A percentile compares a stretch with the other conserved stretches of the same genome.
These are phyloP conservation scores for Apis cerana DNA, from an alignment of 1,140 invertebrate genomes.

Conservation along the genomic window DNA sequence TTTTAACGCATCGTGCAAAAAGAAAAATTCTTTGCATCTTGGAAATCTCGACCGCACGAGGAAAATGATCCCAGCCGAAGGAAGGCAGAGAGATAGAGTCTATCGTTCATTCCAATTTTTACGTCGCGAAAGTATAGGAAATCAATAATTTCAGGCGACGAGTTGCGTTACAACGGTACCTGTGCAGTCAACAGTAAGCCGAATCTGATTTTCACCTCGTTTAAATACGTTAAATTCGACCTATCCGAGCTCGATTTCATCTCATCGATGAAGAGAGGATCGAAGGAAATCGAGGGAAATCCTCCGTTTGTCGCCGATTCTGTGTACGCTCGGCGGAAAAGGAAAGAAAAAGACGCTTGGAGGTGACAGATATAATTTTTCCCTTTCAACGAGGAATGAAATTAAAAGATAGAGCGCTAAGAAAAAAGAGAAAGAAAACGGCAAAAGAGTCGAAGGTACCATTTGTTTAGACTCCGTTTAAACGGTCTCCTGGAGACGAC, in stretches of 20 bases:
- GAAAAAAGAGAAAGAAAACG: not conserved
- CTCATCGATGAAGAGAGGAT: not conserved
- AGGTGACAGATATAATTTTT: not conserved
- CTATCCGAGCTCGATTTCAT: not conserved
- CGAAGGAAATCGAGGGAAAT: not conserved
- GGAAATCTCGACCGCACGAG: not conserved
- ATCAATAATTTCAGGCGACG: conserved; percentile 38
- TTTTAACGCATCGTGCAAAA: not conserved
- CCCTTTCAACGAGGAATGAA: not conserved
- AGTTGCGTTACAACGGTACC: not conserved
- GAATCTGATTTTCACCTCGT: not conserved
- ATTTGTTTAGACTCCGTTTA: conserved; percentile 43
- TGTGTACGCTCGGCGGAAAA: not conserved
- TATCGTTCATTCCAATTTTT: not conserved
- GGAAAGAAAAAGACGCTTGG: not conserved
- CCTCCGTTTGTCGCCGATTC: not conserved
- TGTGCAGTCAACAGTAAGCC: not conserved
- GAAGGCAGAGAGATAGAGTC: not conserved
- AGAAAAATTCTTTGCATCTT: not conserved
- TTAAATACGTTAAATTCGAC: not conserved
- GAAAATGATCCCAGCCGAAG: not conserved
- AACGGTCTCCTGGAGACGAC: conserved; percentile 43
- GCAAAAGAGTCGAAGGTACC: not conserved
- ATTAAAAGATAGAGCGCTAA: not conserved
- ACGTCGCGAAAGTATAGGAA: conserved; percentile 3